A percentile compares a stretch with the other conserved stretches of the same genome.
Conservation (phyloP, 2,797 vertebrate genomes). For the Eupleurogrammus muticus region DNA sequence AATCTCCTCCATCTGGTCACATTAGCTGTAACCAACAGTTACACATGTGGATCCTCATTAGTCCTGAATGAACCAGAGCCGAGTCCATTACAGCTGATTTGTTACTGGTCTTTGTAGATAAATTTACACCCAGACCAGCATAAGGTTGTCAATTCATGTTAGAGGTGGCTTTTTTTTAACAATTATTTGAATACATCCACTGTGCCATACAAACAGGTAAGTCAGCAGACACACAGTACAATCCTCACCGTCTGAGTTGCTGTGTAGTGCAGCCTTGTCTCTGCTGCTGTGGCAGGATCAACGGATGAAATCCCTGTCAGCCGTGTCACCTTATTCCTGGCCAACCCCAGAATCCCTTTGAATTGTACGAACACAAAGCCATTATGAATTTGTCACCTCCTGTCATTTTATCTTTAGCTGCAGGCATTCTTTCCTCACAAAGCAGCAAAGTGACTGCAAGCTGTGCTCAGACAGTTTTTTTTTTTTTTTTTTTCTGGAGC, state of each 20-base stretch:
- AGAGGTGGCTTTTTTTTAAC: constrained; percentile 1
- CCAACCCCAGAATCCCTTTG: constrained; percentile 74
- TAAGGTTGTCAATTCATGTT: too few relatives aligned
- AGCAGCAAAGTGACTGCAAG: constrained; percentile 57
- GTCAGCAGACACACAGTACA: constrained; percentile 10
- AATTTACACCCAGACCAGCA: too few relatives aligned
- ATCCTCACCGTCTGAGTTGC: constrained; percentile 59
- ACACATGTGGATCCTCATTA: too few relatives aligned
- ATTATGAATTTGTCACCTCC: constrained; percentile 83
- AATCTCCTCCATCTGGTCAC: too few relatives aligned
- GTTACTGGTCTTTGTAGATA: too few relatives aligned
- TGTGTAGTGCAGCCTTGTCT: constrained; percentile 70
- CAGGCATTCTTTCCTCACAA: constrained; percentile 77
- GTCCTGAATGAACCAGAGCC: too few relatives aligned
- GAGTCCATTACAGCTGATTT: too few relatives aligned
- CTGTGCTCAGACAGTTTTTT: constrained; percentile 60
- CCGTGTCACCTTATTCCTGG: constrained; percentile 77
- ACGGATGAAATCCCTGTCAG: constrained; percentile 82
- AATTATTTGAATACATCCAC: constrained; percentile 14
- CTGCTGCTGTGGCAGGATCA: constrained; percentile 67
- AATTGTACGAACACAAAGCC: constrained; percentile 83
- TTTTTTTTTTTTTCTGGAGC: constrained; percentile 46
- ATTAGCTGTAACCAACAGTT: too few relatives aligned
- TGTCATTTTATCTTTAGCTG: constrained; percentile 83
- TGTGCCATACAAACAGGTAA: constrained; percentile 11